Evolutionary conservation across 2,888 invertebrate species (phyloP).

Genomic region (Acheta domesticus): DNA sequence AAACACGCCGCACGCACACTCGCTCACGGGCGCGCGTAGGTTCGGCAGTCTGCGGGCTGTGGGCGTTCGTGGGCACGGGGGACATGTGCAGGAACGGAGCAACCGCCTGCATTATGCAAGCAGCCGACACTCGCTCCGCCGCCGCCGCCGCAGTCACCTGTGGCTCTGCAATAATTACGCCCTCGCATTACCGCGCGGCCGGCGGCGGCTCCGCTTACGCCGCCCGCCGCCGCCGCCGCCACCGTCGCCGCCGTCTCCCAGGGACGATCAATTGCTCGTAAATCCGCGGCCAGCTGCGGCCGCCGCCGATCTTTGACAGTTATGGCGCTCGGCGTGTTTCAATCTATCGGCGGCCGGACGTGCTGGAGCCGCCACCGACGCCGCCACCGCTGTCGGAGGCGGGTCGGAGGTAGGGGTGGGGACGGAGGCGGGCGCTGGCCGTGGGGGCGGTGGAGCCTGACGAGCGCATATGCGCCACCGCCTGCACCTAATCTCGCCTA

Average conservation of each 20-base stretch:
- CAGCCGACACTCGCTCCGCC: neutral
- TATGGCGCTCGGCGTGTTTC: slow-evolving; percentile 1
- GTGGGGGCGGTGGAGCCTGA: neutral
- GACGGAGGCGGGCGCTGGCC: neutral
- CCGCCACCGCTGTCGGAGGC: too few species aligned
- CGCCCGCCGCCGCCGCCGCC: neutral
- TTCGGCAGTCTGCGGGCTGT: neutral
- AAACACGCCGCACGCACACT: too few species aligned
- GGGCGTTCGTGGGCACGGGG: neutral
- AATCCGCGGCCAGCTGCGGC: neutral
- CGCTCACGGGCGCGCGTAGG: too few species aligned
- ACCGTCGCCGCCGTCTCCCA: neutral
- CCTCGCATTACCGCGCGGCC: neutral
- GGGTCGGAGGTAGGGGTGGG: neutral
- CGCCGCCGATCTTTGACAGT: slow-evolving; percentile 8
- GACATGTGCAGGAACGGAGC: neutral
- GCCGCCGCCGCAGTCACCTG: neutral
- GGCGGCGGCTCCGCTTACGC: neutral
- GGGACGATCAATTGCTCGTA: slow-evolving; percentile 7
- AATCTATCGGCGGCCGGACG: neutral
- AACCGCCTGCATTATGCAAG: neutral
- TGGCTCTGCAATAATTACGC: slow-evolving; percentile 18
- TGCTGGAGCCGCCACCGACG: neutral
- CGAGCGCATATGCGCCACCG: neutral
- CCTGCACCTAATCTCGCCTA: neutral